A percentile compares a stretch with the other conserved stretches of the same genome.
These are phyloP conservation scores for Clytia hemisphaerica DNA, from an alignment of 30 jellyfish, hydroid and myxozoan species.

Conservation along the genomic window DNA sequence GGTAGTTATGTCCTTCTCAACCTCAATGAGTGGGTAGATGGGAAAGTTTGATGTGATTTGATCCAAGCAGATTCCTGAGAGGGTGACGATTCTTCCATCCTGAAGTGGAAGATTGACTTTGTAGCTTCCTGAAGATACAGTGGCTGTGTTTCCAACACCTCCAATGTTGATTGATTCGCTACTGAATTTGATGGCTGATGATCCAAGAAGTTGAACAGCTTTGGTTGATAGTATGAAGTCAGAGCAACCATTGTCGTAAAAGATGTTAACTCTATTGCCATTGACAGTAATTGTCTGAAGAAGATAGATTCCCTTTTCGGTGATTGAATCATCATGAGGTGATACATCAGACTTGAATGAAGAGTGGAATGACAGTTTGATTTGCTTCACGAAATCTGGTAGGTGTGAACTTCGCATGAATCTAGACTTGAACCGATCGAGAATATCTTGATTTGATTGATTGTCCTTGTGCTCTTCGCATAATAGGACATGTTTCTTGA, in stretches of 20 bases:
- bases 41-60: conserved; percentile 7
- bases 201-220: conserved; percentile 9
- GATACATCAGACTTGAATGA: conserved; percentile 6
- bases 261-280: background rate
- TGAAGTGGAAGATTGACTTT: background rate
- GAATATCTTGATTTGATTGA: background rate
- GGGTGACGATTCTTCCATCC: background rate
- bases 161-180: background rate
- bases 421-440: conserved; percentile 12
- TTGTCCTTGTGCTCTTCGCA: conserved; percentile 3
- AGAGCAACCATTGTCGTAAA: background rate
- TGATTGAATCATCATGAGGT: too few species aligned
- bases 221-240: background rate
- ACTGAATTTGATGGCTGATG: background rate
- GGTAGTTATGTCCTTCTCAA: background rate
- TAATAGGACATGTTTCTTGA: conserved; percentile 1
- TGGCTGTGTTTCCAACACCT: too few species aligned
- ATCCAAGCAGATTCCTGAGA: background rate
- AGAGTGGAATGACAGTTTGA: too few species aligned
- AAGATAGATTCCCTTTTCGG: conserved; percentile 4
- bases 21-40: background rate
- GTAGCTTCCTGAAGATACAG: too few species aligned
- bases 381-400: background rate
- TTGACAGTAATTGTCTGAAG: conserved; percentile 11
- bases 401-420: background rate